These are phyloP conservation scores for Eristalis intricaria DNA, from an alignment of 2,888 invertebrate genomes.

Conservation along the genomic window DNA sequence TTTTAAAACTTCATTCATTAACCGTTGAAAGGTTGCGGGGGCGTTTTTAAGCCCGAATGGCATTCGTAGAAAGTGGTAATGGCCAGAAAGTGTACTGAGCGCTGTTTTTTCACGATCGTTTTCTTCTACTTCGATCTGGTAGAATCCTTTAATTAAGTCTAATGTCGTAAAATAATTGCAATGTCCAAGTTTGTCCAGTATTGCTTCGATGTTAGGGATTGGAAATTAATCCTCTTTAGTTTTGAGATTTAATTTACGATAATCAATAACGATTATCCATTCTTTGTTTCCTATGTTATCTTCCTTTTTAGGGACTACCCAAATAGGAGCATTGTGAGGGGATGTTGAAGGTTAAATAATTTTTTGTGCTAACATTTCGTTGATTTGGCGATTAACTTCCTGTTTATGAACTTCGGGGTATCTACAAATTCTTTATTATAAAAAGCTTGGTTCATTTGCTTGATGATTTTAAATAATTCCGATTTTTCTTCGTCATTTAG, in stretches of 20 bases:
- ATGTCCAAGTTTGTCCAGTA: background rate
- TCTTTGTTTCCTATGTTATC: constrained; percentile 2
- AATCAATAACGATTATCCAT: background rate
- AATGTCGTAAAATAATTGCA: background rate
- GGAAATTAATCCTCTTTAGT: background rate
- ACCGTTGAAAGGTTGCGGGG: background rate
- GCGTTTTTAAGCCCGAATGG: background rate
- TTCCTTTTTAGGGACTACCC: background rate
- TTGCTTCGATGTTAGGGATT: background rate
- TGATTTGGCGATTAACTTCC: constrained; percentile 10
- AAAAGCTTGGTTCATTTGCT: no score
- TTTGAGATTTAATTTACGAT: background rate
- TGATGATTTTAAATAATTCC: no score
- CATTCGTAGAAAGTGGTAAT: background rate
- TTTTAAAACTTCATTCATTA: background rate
- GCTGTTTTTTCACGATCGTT: background rate
- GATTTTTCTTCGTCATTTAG: no score
- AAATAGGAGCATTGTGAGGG: background rate
- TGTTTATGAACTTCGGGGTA: background rate
- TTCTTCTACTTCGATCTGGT: background rate
- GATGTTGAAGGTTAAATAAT: background rate
- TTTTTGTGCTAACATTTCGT: constrained; percentile 10
- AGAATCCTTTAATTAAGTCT: background rate
- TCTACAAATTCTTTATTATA: constrained; percentile 1
- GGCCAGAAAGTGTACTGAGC: background rate